Conservation (phyloP, 2,888 invertebrate species). For the Lissocephala sabroskyi region DNA sequence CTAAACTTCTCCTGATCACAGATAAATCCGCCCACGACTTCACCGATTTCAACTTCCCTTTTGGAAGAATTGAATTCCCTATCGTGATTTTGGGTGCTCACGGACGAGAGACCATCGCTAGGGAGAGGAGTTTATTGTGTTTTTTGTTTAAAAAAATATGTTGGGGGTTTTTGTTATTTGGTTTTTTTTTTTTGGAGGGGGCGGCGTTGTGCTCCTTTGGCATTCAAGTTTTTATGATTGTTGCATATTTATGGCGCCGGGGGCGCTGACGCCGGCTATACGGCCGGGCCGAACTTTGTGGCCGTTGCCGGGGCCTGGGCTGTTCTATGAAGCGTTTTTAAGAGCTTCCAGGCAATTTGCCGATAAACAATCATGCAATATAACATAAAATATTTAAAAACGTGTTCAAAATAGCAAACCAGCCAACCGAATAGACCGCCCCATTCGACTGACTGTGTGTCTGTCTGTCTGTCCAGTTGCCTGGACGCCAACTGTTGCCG, state of each 20-base stretch:
- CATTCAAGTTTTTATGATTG: constrained; percentile 21
- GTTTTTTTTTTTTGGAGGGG: constrained; percentile 28
- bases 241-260: constrained; percentile 48
- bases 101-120: too few species aligned
- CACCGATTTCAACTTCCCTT: too few species aligned
- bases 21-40: too few species aligned
- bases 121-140: too few species aligned
- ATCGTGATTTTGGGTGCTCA: too few species aligned
- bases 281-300: too few species aligned
- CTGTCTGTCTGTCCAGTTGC: too few species aligned
- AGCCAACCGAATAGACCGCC: background rate
- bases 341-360: constrained; percentile 70
- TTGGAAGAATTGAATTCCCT: too few species aligned
- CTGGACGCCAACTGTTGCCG: background rate
- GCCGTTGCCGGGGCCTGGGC: background rate
- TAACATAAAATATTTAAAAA: constrained; percentile 64
- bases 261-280: constrained; percentile 22
- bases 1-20: too few species aligned
- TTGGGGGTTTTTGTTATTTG: constrained; percentile 17
- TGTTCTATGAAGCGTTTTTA: constrained; percentile 63
- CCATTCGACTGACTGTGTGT: too few species aligned
- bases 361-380: constrained; percentile 64
- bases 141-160: constrained; percentile 6
- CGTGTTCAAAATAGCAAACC: constrained; percentile 35
- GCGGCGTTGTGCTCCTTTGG: constrained; percentile 16